phyloP scores from a whole-genome alignment of 2,797 vertebrate genomes.

The Clarias laeviceps region DNA sequence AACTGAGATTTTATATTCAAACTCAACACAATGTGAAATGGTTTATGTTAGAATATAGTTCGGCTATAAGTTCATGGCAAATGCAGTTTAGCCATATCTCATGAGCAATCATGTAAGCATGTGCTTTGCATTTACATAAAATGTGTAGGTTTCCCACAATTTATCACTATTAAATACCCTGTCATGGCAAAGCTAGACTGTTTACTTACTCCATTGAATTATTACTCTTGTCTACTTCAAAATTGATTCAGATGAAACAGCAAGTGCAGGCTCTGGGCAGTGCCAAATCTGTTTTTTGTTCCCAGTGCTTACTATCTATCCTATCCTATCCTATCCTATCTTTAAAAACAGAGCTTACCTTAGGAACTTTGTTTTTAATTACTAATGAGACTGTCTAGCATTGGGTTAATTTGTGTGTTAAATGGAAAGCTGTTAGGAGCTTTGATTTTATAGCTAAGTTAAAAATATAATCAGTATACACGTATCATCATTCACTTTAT shows the following conservation, averaged over 20 bases:
- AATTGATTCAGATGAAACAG: conserved; percentile 44
- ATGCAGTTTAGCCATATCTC: not conserved
- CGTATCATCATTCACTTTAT: not conserved
- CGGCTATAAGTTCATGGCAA: not conserved
- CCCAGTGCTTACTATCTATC: not conserved
- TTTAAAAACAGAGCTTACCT: conserved; percentile 37
- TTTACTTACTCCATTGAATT: conserved; percentile 25
- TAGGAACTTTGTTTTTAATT: conserved; percentile 28
- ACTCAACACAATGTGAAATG: not conserved
- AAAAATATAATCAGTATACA: not conserved
- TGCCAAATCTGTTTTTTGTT: conserved; percentile 37
- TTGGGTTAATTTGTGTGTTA: conserved; percentile 17
- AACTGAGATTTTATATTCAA: conserved; percentile 33
- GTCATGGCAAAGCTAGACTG: conserved; percentile 1
- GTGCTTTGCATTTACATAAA: conserved; percentile 7
- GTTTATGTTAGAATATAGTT: not conserved
- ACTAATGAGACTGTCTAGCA: conserved; percentile 36
- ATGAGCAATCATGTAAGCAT: conserved; percentile 5
- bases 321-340: conserved; percentile 16
- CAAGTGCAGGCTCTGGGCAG: conserved; percentile 36
- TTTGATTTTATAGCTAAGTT: conserved; percentile 16
- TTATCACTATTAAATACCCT: conserved; percentile 18
- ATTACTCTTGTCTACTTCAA: conserved; percentile 18
- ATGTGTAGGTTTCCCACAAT: not conserved
- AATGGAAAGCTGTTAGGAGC: conserved; percentile 26